Conservation (phyloP, 1,140 invertebrate genomes). For the Caenorhabditis inopinata region DNA sequence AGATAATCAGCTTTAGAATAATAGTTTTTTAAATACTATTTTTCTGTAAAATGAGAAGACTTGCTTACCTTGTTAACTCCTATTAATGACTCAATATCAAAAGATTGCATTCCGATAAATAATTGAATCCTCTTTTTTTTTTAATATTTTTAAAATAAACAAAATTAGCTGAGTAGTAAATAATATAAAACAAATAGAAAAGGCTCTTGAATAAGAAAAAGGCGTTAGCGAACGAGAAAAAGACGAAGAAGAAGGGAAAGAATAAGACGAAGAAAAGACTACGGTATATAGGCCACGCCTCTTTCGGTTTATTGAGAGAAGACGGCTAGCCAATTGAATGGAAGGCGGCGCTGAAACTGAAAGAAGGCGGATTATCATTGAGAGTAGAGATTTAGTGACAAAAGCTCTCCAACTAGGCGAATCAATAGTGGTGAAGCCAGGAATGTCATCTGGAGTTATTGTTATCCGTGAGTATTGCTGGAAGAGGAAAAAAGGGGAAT, state of each 20-base stretch:
- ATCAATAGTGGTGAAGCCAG: too few relatives aligned
- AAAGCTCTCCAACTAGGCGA: too few relatives aligned
- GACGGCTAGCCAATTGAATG: neutral
- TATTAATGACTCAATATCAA: constrained; percentile 17
- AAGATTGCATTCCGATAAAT: neutral
- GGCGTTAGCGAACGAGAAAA: neutral
- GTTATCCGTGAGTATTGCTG: too few relatives aligned
- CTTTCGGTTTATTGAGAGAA: neutral
- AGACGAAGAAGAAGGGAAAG: neutral
- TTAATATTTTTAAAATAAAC: neutral
- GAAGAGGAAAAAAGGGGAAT: too few relatives aligned
- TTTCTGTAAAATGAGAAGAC: too few relatives aligned
- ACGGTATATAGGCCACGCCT: neutral
- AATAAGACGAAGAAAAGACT: too few relatives aligned
- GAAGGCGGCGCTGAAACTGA: neutral
- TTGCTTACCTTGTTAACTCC: constrained; percentile 1
- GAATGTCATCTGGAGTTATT: too few relatives aligned
- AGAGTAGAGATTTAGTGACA: neutral
- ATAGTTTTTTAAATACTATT: too few relatives aligned
- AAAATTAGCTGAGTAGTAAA: neutral
- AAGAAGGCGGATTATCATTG: too few relatives aligned
- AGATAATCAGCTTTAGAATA: too few relatives aligned
- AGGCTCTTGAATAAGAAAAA: neutral
- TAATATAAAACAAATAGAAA: neutral
- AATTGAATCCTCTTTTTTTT: neutral